Evolutionary conservation across 2,888 invertebrate genomes (phyloP), one percentile per base, ranked within the genome.

Genomic region (Parascotia fuliginaria): DNA sequence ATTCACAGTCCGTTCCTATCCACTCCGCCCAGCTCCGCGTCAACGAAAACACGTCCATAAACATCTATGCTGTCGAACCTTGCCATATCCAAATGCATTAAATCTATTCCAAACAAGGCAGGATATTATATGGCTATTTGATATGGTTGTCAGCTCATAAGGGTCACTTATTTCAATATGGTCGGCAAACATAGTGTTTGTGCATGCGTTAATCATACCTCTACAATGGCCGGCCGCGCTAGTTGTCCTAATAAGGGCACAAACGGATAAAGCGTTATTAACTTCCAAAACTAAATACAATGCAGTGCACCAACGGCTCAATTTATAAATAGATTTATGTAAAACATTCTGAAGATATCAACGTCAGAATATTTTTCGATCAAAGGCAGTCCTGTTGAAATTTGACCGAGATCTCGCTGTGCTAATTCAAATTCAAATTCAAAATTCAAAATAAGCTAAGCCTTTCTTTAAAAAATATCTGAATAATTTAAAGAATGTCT

Each of bases 181-280:
- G 74, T 48, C 55, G 42, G 69, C 60, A 55, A 65, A 65, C 58
- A 63, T 66, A 70, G 75, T 73, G 70, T 66, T 70, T 61, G 67
- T 57, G 59, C 54, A 71, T 64, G 66, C 58, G 60, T 61, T 66
- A 68, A 51, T 67, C 66, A 70, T 68, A 61, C 65, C 60, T 69
- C 69, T 74, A 59, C 67, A 75, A 74, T 66, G 71, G 74, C 55
- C 52, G 54, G 48, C 51, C 60, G 73, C 58, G 65, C 83, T 60
- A 77, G 78, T 81, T 85, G 73, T 85, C 81, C 62, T 6, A 71
- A 83, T 79, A 85, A 63, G 85, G 87, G 40, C 64, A 62, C 55
- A 68, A 68, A 73, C 65, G 75, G 77, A 78, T 66, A 24, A 67
- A 70, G 68, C 77, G 80, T 80, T 83, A 82, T 74, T 69, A 64